Evolutionary conservation across 2,797 vertebrate species (phyloP).

Genomic region (Balearica regulorum): DNA sequence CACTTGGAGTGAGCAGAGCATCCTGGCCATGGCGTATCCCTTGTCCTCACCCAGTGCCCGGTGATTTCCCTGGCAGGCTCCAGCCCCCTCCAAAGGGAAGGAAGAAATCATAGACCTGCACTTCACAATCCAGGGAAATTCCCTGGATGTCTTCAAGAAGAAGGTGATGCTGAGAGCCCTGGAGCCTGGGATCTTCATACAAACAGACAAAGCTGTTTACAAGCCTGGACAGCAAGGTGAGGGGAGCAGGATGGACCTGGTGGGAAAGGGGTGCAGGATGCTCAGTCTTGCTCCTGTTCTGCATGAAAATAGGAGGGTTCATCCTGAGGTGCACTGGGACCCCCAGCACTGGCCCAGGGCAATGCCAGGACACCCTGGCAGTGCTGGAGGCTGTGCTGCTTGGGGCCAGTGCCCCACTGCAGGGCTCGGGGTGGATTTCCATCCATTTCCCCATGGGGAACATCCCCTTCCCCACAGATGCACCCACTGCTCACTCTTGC

Average conservation of each 20-base stretch:
- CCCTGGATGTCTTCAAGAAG: background rate
- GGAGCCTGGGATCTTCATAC: conserved; percentile 10
- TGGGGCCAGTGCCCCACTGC: background rate
- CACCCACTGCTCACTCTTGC: background rate
- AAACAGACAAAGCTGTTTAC: conserved; percentile 61
- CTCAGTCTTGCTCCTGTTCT: background rate
- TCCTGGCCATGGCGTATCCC: background rate
- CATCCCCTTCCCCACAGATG: fast-evolving
- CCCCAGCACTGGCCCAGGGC: background rate
- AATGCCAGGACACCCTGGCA: background rate
- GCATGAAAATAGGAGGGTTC: background rate
- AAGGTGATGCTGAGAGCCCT: conserved; percentile 7
- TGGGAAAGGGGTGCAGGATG: background rate
- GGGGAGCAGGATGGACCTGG: background rate
- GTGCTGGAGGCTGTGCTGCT: fast-evolving
- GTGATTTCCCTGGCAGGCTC: background rate
- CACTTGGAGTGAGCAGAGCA: background rate
- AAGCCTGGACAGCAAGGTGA: conserved; percentile 62
- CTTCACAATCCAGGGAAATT: background rate
- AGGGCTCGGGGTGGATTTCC: background rate
- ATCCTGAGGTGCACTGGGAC: background rate
- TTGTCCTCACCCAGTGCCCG: background rate
- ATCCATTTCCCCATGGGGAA: background rate
- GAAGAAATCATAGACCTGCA: background rate
- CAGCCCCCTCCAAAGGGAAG: background rate